These are phyloP conservation scores for Manis crassicaudata DNA, from an alignment of 2,797 vertebrate genomes.

Conservation along the genomic window DNA sequence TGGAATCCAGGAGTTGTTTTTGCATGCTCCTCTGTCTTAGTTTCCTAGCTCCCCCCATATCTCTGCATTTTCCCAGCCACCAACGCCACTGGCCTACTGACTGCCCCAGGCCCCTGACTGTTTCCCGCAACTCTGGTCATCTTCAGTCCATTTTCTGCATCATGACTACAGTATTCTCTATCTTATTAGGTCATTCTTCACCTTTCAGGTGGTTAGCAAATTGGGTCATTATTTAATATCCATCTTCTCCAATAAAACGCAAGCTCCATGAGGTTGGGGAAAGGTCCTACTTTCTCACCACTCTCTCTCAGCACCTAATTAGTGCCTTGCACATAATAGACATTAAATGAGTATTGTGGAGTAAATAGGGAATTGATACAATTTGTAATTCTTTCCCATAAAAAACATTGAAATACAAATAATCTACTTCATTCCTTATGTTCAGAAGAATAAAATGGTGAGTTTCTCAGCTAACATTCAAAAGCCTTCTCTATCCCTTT, in stretches of 20 bases:
- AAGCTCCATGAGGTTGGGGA: neutral
- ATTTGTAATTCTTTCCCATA: neutral
- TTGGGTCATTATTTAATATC: neutral
- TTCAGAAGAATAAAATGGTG: conserved; percentile 22
- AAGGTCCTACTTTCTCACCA: neutral
- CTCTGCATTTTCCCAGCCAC: neutral
- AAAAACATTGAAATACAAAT: conserved; percentile 13
- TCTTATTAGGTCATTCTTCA: neutral
- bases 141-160: neutral
- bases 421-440: neutral
- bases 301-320: neutral
- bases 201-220: neutral
- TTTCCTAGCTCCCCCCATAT: too few relatives aligned
- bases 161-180: neutral
- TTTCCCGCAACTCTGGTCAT: neutral
- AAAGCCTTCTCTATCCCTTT: neutral
- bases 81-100: neutral
- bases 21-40: neutral
- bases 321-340: neutral
- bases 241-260: neutral
- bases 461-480: neutral
- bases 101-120: neutral
- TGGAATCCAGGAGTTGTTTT: neutral
- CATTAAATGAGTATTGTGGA: neutral
- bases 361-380: conserved; percentile 23